phyloP scores from a whole-genome alignment of 2,888 invertebrate species.

The Himalopsyche japonica region DNA sequence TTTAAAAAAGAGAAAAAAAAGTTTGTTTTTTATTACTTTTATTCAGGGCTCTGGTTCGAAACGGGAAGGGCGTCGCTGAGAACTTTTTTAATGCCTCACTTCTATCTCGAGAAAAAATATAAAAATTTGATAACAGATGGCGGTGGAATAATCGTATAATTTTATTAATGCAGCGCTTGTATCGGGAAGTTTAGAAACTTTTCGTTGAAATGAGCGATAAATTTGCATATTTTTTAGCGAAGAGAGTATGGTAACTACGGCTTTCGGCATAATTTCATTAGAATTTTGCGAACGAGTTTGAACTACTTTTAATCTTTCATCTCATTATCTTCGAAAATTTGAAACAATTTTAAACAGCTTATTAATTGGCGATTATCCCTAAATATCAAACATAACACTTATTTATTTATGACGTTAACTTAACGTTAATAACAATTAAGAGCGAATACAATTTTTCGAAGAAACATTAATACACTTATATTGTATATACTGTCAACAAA shows the following conservation, averaged over 20 bases:
- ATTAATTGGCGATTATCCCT: too few relatives aligned
- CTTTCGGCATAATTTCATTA: not conserved
- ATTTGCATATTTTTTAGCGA: not conserved
- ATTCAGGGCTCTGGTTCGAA: not conserved
- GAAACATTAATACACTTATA: too few relatives aligned
- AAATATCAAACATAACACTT: too few relatives aligned
- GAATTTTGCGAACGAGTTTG: not conserved
- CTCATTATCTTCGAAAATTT: too few relatives aligned
- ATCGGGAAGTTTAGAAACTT: slow-evolving; percentile 2
- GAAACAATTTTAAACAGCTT: too few relatives aligned
- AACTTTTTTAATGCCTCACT: not conserved
- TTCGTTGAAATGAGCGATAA: not conserved
- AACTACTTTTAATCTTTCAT: not conserved
- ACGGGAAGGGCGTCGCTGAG: not conserved
- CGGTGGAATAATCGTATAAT: slow-evolving; percentile 27
- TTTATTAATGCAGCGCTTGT: slow-evolving; percentile 22
- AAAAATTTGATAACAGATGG: slow-evolving; percentile 28
- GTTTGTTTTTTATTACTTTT: slow-evolving; percentile 37
- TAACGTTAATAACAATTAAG: too few relatives aligned
- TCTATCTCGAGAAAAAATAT: slow-evolving; percentile 1
- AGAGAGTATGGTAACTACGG: not conserved
- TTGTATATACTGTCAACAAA: too few relatives aligned
- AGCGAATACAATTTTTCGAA: too few relatives aligned
- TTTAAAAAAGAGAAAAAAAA: slow-evolving; percentile 21
- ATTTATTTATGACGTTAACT: too few relatives aligned